These are phyloP conservation scores for Otocyon megalotis DNA, from an alignment of 2,113 vertebrate genomes.

Conservation along the genomic window DNA sequence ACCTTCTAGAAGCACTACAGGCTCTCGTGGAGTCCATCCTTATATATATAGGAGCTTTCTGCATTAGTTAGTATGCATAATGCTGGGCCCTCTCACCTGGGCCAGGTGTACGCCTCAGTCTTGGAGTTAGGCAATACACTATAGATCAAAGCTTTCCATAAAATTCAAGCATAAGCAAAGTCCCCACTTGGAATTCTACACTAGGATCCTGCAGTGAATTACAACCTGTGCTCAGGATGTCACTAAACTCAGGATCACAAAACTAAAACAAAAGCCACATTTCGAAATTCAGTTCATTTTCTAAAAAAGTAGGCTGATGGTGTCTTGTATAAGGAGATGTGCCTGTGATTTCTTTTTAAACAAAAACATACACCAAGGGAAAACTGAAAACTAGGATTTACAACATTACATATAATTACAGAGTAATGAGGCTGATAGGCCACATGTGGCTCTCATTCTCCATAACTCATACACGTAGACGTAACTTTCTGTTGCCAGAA, in stretches of 20 bases:
- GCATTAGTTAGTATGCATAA: not conserved
- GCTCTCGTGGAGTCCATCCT: not conserved
- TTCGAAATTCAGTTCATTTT: constrained; percentile 44
- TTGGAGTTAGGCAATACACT: not conserved
- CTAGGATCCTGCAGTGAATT: not conserved
- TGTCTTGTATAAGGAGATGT: not conserved
- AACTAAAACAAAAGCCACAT: not conserved
- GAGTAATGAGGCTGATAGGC: not conserved
- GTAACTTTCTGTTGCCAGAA: not conserved
- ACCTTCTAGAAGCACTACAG: not conserved
- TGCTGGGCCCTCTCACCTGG: not conserved
- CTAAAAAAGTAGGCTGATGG: not conserved
- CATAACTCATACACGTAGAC: not conserved
- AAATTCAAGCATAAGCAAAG: not conserved
- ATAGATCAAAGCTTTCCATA: not conserved
- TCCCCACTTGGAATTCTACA: not conserved
- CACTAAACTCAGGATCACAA: not conserved
- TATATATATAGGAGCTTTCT: accelerated
- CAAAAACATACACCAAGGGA: not conserved
- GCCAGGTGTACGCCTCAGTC: not conserved
- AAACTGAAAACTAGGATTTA: constrained; percentile 28
- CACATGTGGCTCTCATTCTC: not conserved
- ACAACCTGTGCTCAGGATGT: not conserved
- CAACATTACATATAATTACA: not conserved
- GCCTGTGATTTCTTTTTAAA: not conserved